Evolutionary conservation across 2,113 vertebrate species (phyloP).

Genomic region (Triplophysa rosa): DNA sequence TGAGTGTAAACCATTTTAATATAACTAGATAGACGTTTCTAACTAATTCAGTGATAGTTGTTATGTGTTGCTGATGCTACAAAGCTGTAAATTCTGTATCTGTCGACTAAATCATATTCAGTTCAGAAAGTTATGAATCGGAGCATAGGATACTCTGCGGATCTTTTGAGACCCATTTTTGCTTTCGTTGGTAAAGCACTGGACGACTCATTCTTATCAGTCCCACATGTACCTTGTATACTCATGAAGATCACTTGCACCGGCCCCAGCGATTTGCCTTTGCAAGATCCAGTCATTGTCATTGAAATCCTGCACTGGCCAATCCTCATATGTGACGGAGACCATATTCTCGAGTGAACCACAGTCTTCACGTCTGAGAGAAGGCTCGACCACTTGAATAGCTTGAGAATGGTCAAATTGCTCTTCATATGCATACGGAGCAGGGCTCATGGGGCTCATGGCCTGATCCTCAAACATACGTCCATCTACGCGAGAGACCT

Average conservation of each 20-base stretch:
- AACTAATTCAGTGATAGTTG: too few relatives aligned
- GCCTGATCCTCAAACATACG: background rate
- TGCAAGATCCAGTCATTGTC: background rate
- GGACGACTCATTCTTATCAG: background rate
- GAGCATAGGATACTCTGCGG: too few relatives aligned
- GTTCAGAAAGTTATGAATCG: background rate
- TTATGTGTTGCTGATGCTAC: background rate
- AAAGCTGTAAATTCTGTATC: background rate
- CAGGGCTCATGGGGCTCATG: background rate
- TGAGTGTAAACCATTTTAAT: too few relatives aligned
- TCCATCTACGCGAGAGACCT: background rate
- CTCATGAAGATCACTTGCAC: background rate
- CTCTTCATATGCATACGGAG: background rate
- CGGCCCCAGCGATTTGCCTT: background rate
- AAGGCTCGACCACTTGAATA: background rate
- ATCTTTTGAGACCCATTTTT: background rate
- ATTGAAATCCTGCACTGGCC: background rate
- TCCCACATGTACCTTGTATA: background rate
- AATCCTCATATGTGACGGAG: background rate
- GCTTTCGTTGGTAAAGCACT: background rate
- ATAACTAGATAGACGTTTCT: too few relatives aligned
- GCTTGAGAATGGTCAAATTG: slow-evolving; percentile 14
- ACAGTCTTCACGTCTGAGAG: background rate
- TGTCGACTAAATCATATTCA: background rate
- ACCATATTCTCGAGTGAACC: background rate